Evolutionary conservation across 2,113 vertebrate genomes (phyloP).

Genomic region (Scomber colias): DNA sequence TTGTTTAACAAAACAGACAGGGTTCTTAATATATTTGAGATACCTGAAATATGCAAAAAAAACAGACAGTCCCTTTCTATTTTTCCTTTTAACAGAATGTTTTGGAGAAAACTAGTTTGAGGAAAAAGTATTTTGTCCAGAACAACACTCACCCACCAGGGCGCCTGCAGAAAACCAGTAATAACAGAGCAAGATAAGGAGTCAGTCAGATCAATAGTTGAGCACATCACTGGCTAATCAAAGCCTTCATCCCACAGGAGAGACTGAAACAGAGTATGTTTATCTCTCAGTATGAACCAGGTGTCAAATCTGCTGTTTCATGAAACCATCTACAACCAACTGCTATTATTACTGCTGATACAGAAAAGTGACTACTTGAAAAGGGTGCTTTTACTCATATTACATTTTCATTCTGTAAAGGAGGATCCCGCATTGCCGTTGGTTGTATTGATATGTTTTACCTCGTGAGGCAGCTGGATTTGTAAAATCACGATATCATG

Average conservation of each 20-base stretch:
- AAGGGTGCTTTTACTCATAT: conserved; percentile 1
- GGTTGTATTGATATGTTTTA: too few species aligned
- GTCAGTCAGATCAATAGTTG: conserved; percentile 73
- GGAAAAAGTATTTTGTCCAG: conserved; percentile 23
- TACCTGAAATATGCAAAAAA: not conserved
- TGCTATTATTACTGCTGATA: conserved; percentile 25
- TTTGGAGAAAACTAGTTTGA: conserved; percentile 11
- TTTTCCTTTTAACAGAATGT: conserved; percentile 6
- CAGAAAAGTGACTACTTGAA: not conserved
- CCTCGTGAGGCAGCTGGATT: too few species aligned
- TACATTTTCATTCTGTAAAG: not conserved
- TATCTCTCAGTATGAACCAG: conserved; percentile 55
- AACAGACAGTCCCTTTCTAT: too few species aligned
- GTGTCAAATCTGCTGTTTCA: conserved; percentile 55
- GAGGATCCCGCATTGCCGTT: too few species aligned
- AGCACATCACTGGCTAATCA: conserved; percentile 71
- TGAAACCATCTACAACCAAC: conserved; percentile 62
- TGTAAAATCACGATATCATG: too few species aligned
- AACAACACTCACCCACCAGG: conserved; percentile 48
- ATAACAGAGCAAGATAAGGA: conserved; percentile 71
- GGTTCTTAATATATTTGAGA: not conserved
- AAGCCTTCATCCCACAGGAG: conserved; percentile 64
- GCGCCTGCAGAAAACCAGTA: conserved; percentile 64
- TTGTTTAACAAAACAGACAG: too few species aligned
- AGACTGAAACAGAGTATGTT: conserved; percentile 50